Evolutionary conservation across 2,797 vertebrate genomes (phyloP), one percentile per base, ranked within the genome.

Genomic region (Poecilia velifera): DNA sequence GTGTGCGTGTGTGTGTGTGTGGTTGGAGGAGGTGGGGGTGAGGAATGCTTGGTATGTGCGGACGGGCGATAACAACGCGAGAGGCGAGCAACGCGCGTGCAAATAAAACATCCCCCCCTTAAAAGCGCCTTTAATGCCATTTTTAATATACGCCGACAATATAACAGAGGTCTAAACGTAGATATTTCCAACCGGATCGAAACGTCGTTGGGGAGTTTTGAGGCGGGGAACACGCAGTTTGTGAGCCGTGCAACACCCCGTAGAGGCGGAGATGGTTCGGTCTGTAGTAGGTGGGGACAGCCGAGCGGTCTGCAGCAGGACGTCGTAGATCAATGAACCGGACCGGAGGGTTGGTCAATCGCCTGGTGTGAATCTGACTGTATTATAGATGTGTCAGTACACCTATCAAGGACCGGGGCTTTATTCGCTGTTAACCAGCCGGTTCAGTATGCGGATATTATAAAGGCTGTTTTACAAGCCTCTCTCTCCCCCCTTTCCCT

Each of bases 311-410:
- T 95, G 93, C 94, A 93, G 91, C 90, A 94, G 95, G 94, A 95
- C 94, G 93, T 92, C 94, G 93, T 92, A 96, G 95, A 97, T 97
- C 96, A 97, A 96, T 96, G 96, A 97, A 95, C 91, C 93, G 90
- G 93, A 93, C 91, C 93, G 91, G 93, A 92, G 94, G 93, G 91
- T 90, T 91, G 95, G 93, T 94, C 93, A 86, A 89, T 87, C 90
- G 77, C 81, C 85, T 85, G 90, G 80, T 87, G 90, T 81, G 84
- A 81, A 76, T 92, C 91, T 89, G 85, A 90, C 87, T 81, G 82
- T 86, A 79, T 93, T 85, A 83, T 93, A 90, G 90, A 94, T 92
- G 92, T 94, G 91, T 93, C 92, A 91, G 87, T 88, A 22, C 79
- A 90, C 85, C 87, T 90, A 85, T 87, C 91, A 86, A 80, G 87